phyloP scores from a whole-genome alignment of 2,888 invertebrate genomes.

The Platerodrilus igneus region DNA sequence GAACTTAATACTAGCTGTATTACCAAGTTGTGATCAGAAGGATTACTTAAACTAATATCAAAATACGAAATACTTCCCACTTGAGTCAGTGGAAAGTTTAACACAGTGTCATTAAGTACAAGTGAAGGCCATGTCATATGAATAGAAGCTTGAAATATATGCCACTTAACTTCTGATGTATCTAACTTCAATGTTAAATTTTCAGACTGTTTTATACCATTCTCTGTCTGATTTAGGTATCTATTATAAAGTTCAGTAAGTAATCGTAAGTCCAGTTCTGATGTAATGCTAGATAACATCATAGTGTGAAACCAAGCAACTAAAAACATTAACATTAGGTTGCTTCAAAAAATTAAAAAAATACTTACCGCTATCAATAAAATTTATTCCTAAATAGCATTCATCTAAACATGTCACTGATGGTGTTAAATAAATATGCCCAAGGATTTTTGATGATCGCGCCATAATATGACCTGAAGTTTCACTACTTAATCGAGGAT shows the following conservation, averaged over 20 bases:
- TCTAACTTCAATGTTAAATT: constrained; percentile 72
- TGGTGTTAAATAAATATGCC: constrained; percentile 67
- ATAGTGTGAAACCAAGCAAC: constrained; percentile 63
- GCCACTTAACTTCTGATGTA: constrained; percentile 64
- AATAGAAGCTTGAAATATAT: constrained; percentile 62
- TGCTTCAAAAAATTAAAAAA: not conserved
- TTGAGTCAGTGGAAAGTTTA: constrained; percentile 69
- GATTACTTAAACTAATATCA: constrained; percentile 68
- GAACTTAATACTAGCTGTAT: constrained; percentile 70
- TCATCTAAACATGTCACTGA: constrained; percentile 63
- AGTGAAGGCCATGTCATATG: constrained; percentile 66
- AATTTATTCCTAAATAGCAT: constrained; percentile 73
- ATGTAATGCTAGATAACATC: constrained; percentile 58
- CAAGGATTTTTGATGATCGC: constrained; percentile 52
- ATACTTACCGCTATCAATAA: constrained; percentile 58
- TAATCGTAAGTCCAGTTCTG: constrained; percentile 66
- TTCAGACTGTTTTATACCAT: constrained; percentile 51
- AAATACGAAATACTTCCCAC: constrained; percentile 63
- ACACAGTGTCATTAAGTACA: constrained; percentile 42
- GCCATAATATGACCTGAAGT: constrained; percentile 51
- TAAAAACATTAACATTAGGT: constrained; percentile 9
- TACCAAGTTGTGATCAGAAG: constrained; percentile 63
- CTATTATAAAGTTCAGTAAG: constrained; percentile 59
- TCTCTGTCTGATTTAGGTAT: constrained; percentile 52
- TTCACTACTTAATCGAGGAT: constrained; percentile 57